Evolutionary conservation across 37 sponge, comb jelly and placozoan genomes (phyloP), one percentile per base, ranked within the genome.

Genomic region (Crambe crambe): DNA sequence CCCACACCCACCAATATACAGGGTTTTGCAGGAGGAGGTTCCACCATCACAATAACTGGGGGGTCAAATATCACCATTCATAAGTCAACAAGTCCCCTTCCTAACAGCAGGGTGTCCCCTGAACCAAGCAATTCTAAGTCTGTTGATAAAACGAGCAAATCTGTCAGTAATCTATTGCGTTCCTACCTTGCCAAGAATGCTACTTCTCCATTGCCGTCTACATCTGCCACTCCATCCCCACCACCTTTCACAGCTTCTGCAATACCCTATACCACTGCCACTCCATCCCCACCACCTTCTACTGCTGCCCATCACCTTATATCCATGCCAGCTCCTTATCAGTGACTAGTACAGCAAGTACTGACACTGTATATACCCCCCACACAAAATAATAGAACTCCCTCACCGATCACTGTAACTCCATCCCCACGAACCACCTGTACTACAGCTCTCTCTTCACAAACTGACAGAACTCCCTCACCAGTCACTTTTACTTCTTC

Each of bases 121-220:
- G n/a, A n/a, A n/a, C n/a, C 51, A 15, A 47, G 51, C 12, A 47
- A 15, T 15, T 47, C 51, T 15, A 12, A 5, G 66, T 2, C 5
- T 65, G 66, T 32, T 20, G 66, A 30, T 2, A 9, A 31, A 30
- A 34, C 1, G 31, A 30, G 31, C 9, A 65, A 65, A 31, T 34
- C 66, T 12, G 37, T 40, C n/a, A 70, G 44, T 40, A 40, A 43
- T 4, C 27, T 43, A 1, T 23, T 70, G 1, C 71, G 44, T 37
- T 40, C 42, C 25, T 70, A 70, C 27, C 44, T 43, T 9, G 71
- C 42, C 71, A 70, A 70, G 27, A 43, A 41, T 43, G 22, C 43
- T 10, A 23, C 42, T 26, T 5, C 71, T 40, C 10, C 44, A 2
- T 15, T 21, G 42, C 10, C n/a, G n/a, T 70, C 71, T 42, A 20